These are phyloP conservation scores for Nothobranchius furzeri DNA, from an alignment of 2,113 vertebrate genomes.

Conservation along the genomic window DNA sequence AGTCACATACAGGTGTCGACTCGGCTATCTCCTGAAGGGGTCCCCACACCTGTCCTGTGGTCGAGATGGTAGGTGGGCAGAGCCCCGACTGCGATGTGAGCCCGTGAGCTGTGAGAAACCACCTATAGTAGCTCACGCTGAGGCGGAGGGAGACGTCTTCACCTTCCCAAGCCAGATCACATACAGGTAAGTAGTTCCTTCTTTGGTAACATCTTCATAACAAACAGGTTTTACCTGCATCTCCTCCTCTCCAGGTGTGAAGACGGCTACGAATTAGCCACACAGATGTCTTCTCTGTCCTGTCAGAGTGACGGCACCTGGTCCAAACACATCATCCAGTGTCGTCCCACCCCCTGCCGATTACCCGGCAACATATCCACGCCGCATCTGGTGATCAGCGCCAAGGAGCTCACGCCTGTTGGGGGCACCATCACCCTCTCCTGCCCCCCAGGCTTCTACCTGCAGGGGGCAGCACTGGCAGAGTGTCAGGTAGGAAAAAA, in stretches of 20 bases:
- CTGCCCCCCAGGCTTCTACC: conserved; percentile 85
- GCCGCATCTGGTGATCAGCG: conserved; percentile 70
- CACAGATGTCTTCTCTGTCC: conserved; percentile 74
- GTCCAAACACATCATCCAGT: conserved; percentile 85
- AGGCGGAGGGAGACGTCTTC: conserved; percentile 75
- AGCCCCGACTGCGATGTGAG: conserved; percentile 86
- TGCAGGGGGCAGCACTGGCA: conserved; percentile 79
- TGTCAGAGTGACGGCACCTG: conserved; percentile 89
- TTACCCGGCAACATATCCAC: conserved; percentile 78
- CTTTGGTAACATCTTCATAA: no score
- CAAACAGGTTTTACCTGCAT: background rate
- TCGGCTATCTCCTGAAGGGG: conserved; percentile 84
- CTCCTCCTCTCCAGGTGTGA: conserved; percentile 81
- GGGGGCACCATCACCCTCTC: conserved; percentile 82
- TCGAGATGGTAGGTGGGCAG: conserved; percentile 85
- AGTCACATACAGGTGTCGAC: conserved; percentile 86
- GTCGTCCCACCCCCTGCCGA: conserved; percentile 82
- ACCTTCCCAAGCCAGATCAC: conserved; percentile 86
- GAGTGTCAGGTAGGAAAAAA: conserved; percentile 83
- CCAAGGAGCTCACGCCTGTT: conserved; percentile 82
- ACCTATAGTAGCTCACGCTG: conserved; percentile 81
- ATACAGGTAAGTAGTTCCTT: conserved; percentile 84
- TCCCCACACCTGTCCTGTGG: conserved; percentile 84
- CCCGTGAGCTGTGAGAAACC: conserved; percentile 88
- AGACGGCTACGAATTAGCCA: conserved; percentile 84